Evolutionary conservation across 1,140 invertebrate species (phyloP).

Genomic region (Lamellibrachia luymesi): DNA sequence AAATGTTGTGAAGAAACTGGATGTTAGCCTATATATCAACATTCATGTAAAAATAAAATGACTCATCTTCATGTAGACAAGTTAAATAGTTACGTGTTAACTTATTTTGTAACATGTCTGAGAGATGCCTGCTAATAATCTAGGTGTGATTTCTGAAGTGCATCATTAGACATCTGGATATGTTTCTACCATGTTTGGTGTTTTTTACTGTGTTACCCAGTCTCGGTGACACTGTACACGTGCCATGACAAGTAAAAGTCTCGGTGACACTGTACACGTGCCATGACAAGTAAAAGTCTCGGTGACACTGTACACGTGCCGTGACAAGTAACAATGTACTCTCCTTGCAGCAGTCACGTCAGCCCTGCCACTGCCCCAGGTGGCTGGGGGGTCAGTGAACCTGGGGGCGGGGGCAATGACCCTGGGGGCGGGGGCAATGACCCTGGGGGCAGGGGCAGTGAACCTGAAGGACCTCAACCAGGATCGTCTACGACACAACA

Average conservation of each 20-base stretch:
- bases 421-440: conserved; percentile 23
- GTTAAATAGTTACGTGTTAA: background rate
- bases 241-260: too few relatives aligned
- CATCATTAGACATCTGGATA: too few relatives aligned
- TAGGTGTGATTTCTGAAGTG: too few relatives aligned
- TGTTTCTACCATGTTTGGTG: too few relatives aligned
- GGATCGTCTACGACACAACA: conserved; percentile 37
- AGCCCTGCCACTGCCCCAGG: background rate
- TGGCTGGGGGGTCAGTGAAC: background rate
- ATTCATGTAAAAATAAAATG: background rate
- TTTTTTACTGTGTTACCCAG: too few relatives aligned
- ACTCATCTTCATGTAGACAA: background rate
- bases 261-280: too few relatives aligned
- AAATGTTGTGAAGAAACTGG: background rate
- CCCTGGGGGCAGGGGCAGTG: conserved; percentile 24
- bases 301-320: background rate
- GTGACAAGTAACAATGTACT: background rate
- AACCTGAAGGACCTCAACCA: conserved; percentile 31
- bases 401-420: conserved; percentile 24
- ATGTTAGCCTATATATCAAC: background rate
- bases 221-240: background rate
- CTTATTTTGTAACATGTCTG: background rate
- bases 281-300: too few relatives aligned
- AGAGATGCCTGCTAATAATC: too few relatives aligned
- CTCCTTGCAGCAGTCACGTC: background rate